Evolutionary conservation across 2,888 invertebrate genomes (phyloP).

Genomic region (Amiota minor): DNA sequence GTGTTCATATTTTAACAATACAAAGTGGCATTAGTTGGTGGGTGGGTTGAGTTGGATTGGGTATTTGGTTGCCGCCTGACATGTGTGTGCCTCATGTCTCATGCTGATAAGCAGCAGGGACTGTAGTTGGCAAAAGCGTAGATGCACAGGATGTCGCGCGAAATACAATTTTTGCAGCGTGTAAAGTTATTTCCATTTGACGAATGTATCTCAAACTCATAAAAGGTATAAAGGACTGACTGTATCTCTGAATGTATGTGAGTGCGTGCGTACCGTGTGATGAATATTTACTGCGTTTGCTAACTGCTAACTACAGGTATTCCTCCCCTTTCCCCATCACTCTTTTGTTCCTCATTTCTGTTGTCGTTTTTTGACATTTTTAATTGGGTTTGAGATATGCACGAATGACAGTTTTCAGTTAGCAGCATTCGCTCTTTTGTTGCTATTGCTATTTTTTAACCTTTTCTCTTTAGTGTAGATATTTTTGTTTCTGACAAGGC

Average conservation of each 20-base stretch:
- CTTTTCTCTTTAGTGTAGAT: background rate
- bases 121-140: background rate
- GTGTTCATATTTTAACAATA: too few relatives aligned
- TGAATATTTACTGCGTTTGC: conserved; percentile 68
- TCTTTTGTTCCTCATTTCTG: too few relatives aligned
- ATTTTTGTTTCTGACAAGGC: background rate
- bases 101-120: conserved; percentile 61
- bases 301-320: conserved; percentile 68
- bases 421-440: background rate
- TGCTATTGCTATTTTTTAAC: background rate
- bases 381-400: conserved; percentile 62
- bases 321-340: conserved; percentile 25
- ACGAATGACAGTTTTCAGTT: conserved; percentile 28
- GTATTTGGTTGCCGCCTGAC: conserved; percentile 42
- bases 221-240: conserved; percentile 66
- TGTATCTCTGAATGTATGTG: conserved; percentile 41
- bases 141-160: background rate
- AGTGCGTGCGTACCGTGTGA: conserved; percentile 52
- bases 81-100: conserved; percentile 52
- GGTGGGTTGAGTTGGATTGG: conserved; percentile 45
- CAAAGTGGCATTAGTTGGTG: background rate
- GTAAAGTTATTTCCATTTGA: conserved; percentile 39
- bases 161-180: conserved; percentile 4
- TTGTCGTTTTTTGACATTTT: conserved; percentile 61
- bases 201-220: conserved; percentile 37